These are phyloP conservation scores for Rhopalosiphum maidis DNA, from an alignment of 1,140 invertebrate genomes.

Conservation along the genomic window DNA sequence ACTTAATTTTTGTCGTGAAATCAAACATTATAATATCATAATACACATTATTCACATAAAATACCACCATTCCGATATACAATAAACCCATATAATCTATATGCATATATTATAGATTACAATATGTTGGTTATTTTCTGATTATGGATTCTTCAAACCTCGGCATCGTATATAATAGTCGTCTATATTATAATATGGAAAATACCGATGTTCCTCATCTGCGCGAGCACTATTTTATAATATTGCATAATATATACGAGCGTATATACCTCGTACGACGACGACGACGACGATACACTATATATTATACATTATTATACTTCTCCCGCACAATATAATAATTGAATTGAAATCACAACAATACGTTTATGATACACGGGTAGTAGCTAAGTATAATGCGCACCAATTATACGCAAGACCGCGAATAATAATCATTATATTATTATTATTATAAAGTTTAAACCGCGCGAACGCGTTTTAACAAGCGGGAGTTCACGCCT, in stretches of 20 bases:
- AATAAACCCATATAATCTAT: too few species aligned
- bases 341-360: neutral
- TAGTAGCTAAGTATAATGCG: neutral
- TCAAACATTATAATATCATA: neutral
- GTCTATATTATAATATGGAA: neutral
- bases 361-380: neutral
- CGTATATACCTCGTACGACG: neutral
- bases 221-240: neutral
- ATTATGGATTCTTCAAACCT: slow-evolving; percentile 1
- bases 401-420: neutral
- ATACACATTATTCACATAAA: neutral
- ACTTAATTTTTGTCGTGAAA: neutral
- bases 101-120: too few species aligned
- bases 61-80: neutral
- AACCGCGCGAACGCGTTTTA: neutral
- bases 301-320: neutral
- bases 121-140: neutral
- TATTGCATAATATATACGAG: too few species aligned
- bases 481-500: neutral
- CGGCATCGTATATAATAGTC: neutral
- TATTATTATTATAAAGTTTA: neutral
- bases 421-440: neutral
- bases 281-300: neutral
- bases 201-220: neutral
- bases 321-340: neutral